These are phyloP conservation scores for Priocnemis perturbator DNA, from an alignment of 2,888 invertebrate genomes.

Conservation along the genomic window DNA sequence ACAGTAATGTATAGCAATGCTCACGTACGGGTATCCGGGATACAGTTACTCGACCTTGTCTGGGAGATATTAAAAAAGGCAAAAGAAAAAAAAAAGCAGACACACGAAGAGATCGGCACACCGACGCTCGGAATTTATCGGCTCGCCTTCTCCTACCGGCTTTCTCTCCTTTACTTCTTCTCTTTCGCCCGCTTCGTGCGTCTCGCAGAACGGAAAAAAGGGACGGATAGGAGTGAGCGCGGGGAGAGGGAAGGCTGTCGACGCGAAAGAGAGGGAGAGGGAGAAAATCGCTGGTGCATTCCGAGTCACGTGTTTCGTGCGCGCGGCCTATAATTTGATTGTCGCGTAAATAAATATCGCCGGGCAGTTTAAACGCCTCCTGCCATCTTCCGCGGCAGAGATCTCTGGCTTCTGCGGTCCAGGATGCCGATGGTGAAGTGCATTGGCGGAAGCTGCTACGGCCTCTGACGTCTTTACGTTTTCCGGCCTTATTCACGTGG, in stretches of 20 bases:
- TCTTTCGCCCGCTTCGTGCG: no score
- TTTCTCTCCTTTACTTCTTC: no score
- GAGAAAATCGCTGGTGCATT: slow-evolving; percentile 38
- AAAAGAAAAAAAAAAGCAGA: no score
- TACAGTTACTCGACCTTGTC: slow-evolving; percentile 71
- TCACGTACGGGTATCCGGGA: slow-evolving; percentile 45
- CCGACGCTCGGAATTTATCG: slow-evolving; percentile 56
- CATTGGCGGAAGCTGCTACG: no score
- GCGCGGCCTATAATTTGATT: slow-evolving; percentile 46
- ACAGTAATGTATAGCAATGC: no score
- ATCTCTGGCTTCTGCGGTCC: slow-evolving; percentile 1
- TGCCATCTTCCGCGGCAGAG: slow-evolving; percentile 21
- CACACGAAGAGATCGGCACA: slow-evolving; percentile 38
- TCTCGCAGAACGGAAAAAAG: slow-evolving; percentile 31
- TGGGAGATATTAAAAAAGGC: slow-evolving; percentile 54
- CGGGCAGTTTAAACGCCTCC: slow-evolving; percentile 17
- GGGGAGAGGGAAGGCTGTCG: slow-evolving; percentile 25
- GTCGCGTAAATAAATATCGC: slow-evolving; percentile 40
- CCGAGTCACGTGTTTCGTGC: slow-evolving; percentile 34
- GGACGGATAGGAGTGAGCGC: slow-evolving; percentile 24
- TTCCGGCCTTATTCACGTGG: background rate
- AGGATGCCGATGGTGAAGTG: background rate
- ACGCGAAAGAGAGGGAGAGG: slow-evolving; percentile 28
- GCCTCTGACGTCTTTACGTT: background rate
- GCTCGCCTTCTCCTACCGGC: slow-evolving; percentile 28